Conservation (phyloP, 1,140 invertebrate genomes). For the Apis laboriosa region DNA sequence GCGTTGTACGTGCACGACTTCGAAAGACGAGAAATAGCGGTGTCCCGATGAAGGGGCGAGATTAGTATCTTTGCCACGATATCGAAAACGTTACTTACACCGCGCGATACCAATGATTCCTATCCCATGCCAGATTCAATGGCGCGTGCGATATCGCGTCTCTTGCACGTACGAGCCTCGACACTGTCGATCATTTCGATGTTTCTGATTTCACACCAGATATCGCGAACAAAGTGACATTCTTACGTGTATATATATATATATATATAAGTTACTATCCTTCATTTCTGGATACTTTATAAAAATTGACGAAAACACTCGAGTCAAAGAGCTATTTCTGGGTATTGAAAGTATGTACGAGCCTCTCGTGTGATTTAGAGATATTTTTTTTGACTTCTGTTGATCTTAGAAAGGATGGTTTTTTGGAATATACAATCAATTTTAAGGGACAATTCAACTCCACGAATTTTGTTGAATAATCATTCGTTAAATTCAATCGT, state of each 20-base stretch:
- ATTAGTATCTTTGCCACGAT: conserved; percentile 54
- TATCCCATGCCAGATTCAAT: conserved; percentile 47
- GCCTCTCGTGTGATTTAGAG: no score
- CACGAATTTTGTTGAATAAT: no score
- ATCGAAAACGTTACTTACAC: conserved; percentile 57
- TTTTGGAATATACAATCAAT: no score
- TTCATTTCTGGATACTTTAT: background rate
- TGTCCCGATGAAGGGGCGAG: conserved; percentile 51
- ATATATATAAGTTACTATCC: background rate
- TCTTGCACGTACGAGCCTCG: conserved; percentile 56
- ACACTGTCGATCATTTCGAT: conserved; percentile 58
- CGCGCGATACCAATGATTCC: conserved; percentile 33
- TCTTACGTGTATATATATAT: background rate
- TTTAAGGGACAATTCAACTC: no score
- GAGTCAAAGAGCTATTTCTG: background rate
- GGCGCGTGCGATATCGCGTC: conserved; percentile 42
- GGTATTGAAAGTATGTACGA: background rate
- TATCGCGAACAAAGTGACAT: conserved; percentile 61
- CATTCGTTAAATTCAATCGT: no score
- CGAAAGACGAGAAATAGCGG: conserved; percentile 43
- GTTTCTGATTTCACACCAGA: conserved; percentile 48
- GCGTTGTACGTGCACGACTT: conserved; percentile 18
- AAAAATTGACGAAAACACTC: background rate
- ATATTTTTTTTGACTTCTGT: no score
- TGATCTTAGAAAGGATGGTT: background rate